Percentiles rank a stretch among this genome's conserved stretches.
Conservation (phyloP, 2,113 vertebrate genomes). For the Melanerpes formicivorus region DNA sequence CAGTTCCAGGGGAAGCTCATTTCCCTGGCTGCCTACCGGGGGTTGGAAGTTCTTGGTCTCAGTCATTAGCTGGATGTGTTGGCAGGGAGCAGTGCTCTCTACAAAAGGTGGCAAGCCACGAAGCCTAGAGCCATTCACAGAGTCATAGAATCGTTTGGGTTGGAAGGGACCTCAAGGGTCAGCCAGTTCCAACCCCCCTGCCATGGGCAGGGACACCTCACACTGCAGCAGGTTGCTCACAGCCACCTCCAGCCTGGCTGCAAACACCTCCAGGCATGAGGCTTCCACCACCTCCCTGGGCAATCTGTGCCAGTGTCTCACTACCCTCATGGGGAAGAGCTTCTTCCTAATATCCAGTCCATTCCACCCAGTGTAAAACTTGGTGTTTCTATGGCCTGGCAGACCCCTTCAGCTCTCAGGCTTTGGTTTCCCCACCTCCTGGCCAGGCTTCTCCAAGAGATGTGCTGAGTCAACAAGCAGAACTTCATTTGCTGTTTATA, state of each 20-base stretch:
- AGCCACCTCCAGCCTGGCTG: too few species aligned
- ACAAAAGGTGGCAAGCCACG: background rate
- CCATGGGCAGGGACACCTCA: too few species aligned
- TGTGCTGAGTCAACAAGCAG: background rate
- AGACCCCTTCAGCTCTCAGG: background rate
- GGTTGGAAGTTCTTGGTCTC: background rate
- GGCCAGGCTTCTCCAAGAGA: background rate
- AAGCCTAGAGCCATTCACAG: background rate
- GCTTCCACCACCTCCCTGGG: too few species aligned
- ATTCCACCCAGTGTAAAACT: background rate
- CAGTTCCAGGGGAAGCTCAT: slow-evolving; percentile 2
- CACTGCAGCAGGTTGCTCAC: too few species aligned
- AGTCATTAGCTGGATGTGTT: fast-evolving
- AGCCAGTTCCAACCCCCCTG: too few species aligned
- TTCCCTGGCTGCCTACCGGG: background rate
- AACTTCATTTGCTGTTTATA: background rate
- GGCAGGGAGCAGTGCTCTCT: background rate
- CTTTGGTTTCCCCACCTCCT: background rate
- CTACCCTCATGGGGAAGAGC: too few species aligned
- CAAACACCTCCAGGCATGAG: too few species aligned
- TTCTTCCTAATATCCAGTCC: too few species aligned
- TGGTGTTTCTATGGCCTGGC: background rate
- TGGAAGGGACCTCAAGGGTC: too few species aligned
- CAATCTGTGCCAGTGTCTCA: too few species aligned
- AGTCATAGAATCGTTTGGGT: too few species aligned